Evolutionary conservation across 2,113 vertebrate genomes (phyloP).

Genomic region (Trematomus loennbergii): DNA sequence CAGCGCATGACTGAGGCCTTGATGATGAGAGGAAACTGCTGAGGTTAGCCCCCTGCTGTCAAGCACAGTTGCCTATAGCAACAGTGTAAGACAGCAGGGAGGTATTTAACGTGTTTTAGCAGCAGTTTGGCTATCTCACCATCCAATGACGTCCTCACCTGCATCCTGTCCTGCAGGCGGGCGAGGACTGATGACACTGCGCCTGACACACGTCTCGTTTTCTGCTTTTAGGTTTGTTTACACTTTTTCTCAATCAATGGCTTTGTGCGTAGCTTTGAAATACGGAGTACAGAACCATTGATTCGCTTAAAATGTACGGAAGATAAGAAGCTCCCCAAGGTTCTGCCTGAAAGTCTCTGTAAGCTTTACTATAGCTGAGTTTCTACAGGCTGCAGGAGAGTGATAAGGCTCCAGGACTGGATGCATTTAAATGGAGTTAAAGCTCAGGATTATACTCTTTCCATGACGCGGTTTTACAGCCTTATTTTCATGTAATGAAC

Average conservation of each 20-base stretch:
- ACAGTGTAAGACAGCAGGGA: constrained; percentile 67
- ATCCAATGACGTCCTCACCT: constrained; percentile 79
- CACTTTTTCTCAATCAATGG: constrained; percentile 5
- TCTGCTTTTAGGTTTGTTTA: constrained; percentile 12
- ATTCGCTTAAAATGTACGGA: constrained; percentile 22
- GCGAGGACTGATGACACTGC: constrained; percentile 78
- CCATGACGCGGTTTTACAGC: constrained; percentile 30
- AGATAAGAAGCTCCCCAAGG: constrained; percentile 32
- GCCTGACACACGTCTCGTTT: constrained; percentile 19
- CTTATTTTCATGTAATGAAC: constrained; percentile 61
- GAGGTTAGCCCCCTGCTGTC: constrained; percentile 85
- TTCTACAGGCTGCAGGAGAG: constrained; percentile 54
- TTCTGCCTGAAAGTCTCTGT: constrained; percentile 41
- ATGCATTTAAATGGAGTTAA: constrained; percentile 43
- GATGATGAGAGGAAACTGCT: constrained; percentile 78
- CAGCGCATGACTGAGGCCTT: constrained; percentile 71
- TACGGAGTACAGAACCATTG: constrained; percentile 5
- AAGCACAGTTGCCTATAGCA: constrained; percentile 21
- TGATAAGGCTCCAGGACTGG: constrained; percentile 59
- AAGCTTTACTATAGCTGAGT: constrained; percentile 48
- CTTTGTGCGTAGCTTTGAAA: constrained; percentile 14
- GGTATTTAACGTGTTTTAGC: constrained; percentile 6
- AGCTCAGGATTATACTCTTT: constrained; percentile 20
- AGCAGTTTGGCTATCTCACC: constrained; percentile 63
- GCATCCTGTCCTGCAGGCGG: constrained; percentile 78